Percentiles rank a stretch among this genome's conserved stretches.
These are phyloP conservation scores for Andrena trimmerana DNA, from an alignment of 2,888 invertebrate genomes.

Conservation along the genomic window DNA sequence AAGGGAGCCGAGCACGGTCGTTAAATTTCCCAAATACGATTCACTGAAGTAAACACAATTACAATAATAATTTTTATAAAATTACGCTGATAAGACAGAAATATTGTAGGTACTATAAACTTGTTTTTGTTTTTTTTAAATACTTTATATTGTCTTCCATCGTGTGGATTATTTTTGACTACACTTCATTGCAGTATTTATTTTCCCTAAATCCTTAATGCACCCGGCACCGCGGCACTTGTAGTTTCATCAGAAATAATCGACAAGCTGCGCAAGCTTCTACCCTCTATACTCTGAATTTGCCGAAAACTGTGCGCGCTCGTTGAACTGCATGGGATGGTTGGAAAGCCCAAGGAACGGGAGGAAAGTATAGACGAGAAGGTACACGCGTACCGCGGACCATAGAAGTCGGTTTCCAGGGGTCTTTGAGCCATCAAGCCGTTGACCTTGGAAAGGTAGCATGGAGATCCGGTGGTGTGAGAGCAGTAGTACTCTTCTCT, in stretches of 20 bases:
- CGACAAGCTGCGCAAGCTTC: not conserved
- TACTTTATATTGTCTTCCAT: no score
- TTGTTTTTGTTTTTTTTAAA: no score
- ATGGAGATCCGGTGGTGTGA: conserved; percentile 73
- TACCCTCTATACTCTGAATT: not conserved
- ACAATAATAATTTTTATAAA: not conserved
- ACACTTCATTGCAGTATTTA: no score
- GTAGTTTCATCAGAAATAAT: no score
- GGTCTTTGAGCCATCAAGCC: conserved; percentile 73
- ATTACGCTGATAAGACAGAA: no score
- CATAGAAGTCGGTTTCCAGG: conserved; percentile 66
- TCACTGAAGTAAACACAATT: not conserved
- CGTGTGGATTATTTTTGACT: no score
- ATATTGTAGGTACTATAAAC: no score
- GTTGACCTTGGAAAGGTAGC: conserved; percentile 77
- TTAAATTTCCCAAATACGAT: not conserved
- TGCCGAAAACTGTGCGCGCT: not conserved
- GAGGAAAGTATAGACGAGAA: conserved; percentile 25
- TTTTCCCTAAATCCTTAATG: no score
- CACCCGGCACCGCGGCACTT: no score
- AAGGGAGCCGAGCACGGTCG: conserved; percentile 3
- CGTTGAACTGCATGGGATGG: not conserved
- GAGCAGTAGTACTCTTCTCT: conserved; percentile 68
- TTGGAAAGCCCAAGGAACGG: conserved; percentile 11
- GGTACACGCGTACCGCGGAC: conserved; percentile 11